phyloP scores from a whole-genome alignment of 2,888 invertebrate genomes.

The Clusia tigrina region DNA sequence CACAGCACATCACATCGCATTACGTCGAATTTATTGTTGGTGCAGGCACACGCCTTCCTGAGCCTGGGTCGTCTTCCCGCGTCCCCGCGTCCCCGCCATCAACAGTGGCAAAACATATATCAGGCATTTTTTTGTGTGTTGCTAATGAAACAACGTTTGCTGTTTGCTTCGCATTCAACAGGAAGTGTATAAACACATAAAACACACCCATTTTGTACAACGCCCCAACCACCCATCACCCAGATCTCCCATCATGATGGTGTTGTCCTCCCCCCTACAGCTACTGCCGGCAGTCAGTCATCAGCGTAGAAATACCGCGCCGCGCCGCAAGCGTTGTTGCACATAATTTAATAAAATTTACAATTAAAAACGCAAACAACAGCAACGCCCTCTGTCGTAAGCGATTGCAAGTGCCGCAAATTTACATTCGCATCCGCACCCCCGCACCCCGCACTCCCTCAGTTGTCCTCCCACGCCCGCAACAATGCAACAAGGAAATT shows the following conservation, averaged over 20 bases:
- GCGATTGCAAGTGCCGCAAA: no score
- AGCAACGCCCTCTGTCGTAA: background rate
- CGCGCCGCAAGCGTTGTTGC: background rate
- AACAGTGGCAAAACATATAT: background rate
- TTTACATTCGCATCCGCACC: no score
- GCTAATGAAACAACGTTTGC: no score
- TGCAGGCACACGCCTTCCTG: no score
- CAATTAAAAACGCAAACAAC: background rate
- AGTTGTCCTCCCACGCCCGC: background rate
- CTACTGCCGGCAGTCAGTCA: background rate
- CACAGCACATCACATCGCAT: no score
- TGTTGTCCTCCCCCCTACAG: background rate
- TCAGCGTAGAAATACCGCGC: background rate
- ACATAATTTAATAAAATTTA: background rate
- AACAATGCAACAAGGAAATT: background rate
- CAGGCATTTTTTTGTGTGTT: background rate
- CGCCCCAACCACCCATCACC: background rate
- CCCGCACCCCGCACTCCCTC: no score
- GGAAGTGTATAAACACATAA: constrained; percentile 5
- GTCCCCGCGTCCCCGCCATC: no score
- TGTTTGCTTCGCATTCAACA: constrained; percentile 12
- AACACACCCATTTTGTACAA: constrained; percentile 3
- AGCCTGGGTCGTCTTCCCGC: no score
- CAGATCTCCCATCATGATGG: background rate
- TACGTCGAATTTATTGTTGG: no score